Conservation (phyloP, 2,797 vertebrate genomes). For the Acanthurus lineatus region DNA sequence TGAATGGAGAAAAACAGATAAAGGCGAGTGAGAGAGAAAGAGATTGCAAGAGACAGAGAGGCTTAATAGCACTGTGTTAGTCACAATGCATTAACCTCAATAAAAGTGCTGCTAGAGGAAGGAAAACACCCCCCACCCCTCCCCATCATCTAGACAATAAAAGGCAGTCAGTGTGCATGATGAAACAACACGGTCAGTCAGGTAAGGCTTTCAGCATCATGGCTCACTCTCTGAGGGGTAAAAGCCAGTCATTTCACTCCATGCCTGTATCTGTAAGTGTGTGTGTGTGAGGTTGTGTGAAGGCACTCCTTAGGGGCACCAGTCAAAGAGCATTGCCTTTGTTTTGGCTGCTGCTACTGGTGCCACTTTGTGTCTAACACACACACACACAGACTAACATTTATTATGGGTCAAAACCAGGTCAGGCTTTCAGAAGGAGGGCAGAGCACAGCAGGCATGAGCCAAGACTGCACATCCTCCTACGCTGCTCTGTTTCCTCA, state of each 20-base stretch:
- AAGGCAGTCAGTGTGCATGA: conserved; percentile 49
- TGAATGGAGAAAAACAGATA: conserved; percentile 39
- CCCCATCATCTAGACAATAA: conserved; percentile 58
- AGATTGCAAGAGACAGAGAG: conserved; percentile 51
- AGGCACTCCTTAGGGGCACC: conserved; percentile 47
- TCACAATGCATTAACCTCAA: conserved; percentile 76
- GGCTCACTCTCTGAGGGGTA: conserved; percentile 50
- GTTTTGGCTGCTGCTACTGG: conserved; percentile 73
- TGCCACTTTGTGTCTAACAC: conserved; percentile 72
- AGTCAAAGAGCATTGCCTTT: conserved; percentile 69
- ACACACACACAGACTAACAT: conserved; percentile 48
- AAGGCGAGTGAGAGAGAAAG: conserved; percentile 23
- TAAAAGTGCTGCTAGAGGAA: conserved; percentile 56
- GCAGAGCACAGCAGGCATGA: conserved; percentile 46
- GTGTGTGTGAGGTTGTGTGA: conserved; percentile 9
- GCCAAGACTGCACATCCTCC: conserved; percentile 35
- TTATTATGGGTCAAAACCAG: conserved; percentile 74
- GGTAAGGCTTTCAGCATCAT: conserved; percentile 67
- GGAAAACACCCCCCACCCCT: conserved; percentile 32
- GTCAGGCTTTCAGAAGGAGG: conserved; percentile 51
- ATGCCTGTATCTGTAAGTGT: conserved; percentile 10
- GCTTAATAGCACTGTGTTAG: conserved; percentile 64
- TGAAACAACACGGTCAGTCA: conserved; percentile 56
- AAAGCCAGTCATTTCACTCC: conserved; percentile 31
- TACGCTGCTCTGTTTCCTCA: conserved; percentile 15